Evolutionary conservation across 2,888 invertebrate genomes (phyloP).

Genomic region (Bugulina stolonifera): DNA sequence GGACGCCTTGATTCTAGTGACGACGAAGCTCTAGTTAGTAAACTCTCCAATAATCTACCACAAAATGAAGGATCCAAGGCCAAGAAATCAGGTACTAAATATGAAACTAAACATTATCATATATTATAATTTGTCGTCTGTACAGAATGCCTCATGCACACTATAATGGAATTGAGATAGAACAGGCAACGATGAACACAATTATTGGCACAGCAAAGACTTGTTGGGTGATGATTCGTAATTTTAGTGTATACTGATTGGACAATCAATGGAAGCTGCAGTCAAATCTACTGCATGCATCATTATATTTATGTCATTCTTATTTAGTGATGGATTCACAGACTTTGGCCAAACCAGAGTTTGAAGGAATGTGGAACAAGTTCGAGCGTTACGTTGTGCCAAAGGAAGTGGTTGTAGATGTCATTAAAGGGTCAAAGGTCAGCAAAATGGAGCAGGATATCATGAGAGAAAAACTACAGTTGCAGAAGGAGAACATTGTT

Average conservation of each 20-base stretch:
- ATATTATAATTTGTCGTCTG: no score
- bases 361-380: slow-evolving; percentile 50
- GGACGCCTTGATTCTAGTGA: slow-evolving; percentile 24
- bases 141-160: no score
- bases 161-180: no score
- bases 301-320: background rate
- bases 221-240: no score
- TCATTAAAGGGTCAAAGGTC: slow-evolving; percentile 38
- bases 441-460: slow-evolving; percentile 52
- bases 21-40: slow-evolving; percentile 21
- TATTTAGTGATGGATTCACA: slow-evolving; percentile 33
- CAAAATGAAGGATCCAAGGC: slow-evolving; percentile 16
- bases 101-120: background rate
- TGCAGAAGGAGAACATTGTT: slow-evolving; percentile 46
- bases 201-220: no score
- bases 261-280: no score
- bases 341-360: slow-evolving; percentile 48
- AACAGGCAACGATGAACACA: no score
- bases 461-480: slow-evolving; percentile 41
- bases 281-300: no score
- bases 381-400: slow-evolving; percentile 47
- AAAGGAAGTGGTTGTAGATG: slow-evolving; percentile 34
- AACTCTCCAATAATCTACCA: background rate
- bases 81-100: background rate
- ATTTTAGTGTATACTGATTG: no score